These are phyloP conservation scores for Drosophila falleni DNA, from an alignment of 2,888 invertebrate species.

Conservation along the genomic window DNA sequence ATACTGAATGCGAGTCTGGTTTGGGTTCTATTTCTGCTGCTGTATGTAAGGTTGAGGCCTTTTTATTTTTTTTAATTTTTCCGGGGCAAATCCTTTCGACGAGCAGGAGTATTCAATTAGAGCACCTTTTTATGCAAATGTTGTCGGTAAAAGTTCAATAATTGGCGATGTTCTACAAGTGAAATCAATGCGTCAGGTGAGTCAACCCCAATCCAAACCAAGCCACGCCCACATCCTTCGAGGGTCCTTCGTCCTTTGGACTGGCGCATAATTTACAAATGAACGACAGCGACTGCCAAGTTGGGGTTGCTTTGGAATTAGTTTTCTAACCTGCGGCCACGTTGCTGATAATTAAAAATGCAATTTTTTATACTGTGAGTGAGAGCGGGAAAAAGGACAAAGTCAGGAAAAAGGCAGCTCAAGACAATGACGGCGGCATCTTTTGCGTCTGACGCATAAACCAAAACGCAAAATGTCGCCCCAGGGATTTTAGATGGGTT, in stretches of 20 bases:
- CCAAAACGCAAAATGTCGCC: conserved; percentile 80
- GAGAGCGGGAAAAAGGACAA: not conserved
- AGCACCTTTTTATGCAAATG: conserved; percentile 77
- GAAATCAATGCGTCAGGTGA: conserved; percentile 81
- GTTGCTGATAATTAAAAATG: conserved; percentile 78
- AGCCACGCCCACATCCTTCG: conserved; percentile 4
- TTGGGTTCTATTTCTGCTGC: not conserved
- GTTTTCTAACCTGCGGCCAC: conserved; percentile 77
- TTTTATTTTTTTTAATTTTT: conserved; percentile 54
- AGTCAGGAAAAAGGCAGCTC: too few relatives aligned
- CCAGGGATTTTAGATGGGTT: conserved; percentile 61
- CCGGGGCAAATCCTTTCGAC: conserved; percentile 66
- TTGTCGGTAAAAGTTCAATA: conserved; percentile 84
- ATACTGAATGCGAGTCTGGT: conserved; percentile 26
- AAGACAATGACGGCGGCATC: conserved; percentile 77
- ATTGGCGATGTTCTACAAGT: conserved; percentile 85
- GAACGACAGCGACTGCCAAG: conserved; percentile 40
- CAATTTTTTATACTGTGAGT: conserved; percentile 70
- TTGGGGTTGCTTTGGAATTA: conserved; percentile 72
- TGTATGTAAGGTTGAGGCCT: not conserved
- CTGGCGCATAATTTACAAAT: conserved; percentile 45
- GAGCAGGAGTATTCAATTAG: conserved; percentile 71
- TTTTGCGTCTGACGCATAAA: conserved; percentile 76
- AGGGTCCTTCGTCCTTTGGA: not conserved
- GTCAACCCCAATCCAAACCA: conserved; percentile 7